Conservation (phyloP, 2,797 vertebrate genomes). For the Centropyge bicolor region DNA sequence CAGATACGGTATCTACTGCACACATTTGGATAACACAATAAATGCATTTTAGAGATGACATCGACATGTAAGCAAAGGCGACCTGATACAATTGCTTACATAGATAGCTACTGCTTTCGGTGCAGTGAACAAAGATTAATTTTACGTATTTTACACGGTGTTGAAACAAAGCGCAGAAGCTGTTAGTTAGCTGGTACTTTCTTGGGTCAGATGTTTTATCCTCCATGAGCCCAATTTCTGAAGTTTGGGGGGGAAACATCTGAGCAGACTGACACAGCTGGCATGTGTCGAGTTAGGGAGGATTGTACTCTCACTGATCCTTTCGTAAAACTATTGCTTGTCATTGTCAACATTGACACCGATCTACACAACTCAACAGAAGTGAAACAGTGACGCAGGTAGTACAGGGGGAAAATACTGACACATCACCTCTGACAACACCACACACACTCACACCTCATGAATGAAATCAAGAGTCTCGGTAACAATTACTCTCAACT, state of each 20-base stretch:
- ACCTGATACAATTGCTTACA: slow-evolving; percentile 62
- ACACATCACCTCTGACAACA: slow-evolving; percentile 64
- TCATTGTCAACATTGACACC: slow-evolving; percentile 11
- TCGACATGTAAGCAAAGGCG: slow-evolving; percentile 63
- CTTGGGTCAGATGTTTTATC: slow-evolving; percentile 33
- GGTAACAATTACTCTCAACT: slow-evolving; percentile 48
- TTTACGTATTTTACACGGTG: slow-evolving; percentile 45
- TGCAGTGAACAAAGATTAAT: slow-evolving; percentile 44
- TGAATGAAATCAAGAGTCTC: slow-evolving; percentile 45
- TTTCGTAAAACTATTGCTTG: slow-evolving; percentile 42
- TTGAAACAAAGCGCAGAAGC: slow-evolving; percentile 60
- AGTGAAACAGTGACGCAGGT: slow-evolving; percentile 46
- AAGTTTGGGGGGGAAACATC: not conserved
- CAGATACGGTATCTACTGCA: slow-evolving; percentile 77
- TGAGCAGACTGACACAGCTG: slow-evolving; percentile 25
- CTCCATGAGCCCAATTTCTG: slow-evolving; percentile 23
- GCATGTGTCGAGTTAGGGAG: slow-evolving; percentile 9
- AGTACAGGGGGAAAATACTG: slow-evolving; percentile 61
- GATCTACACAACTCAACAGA: slow-evolving; percentile 47
- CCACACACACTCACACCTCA: slow-evolving; percentile 46
- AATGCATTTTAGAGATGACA: slow-evolving; percentile 76
- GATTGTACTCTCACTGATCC: slow-evolving; percentile 20
- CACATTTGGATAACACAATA: slow-evolving; percentile 71
- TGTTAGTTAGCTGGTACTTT: slow-evolving; percentile 50
- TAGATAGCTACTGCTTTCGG: slow-evolving; percentile 56